Evolutionary conservation across 2,888 invertebrate genomes (phyloP), one percentile per base, ranked within the genome.

Genomic region (Listrodromus nycthemerus): DNA sequence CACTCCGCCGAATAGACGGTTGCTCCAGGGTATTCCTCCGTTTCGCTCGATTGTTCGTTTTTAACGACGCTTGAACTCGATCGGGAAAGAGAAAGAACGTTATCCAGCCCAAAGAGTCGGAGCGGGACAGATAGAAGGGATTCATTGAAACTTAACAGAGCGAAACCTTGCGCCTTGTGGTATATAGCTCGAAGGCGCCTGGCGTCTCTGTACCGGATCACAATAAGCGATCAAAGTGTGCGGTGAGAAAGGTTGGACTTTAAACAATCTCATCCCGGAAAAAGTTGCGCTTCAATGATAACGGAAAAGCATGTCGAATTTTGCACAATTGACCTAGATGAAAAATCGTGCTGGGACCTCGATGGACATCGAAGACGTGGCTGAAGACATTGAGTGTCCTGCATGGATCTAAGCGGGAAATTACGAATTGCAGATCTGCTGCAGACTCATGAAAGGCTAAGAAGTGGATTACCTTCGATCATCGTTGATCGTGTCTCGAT

Each of bases 1-100:
- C 55, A 7, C 37, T 58, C 30, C 41, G 30, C 41, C 66, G 61
- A 30, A 70, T 30, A 63, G 52, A 67, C 65, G 24, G 27, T 45
- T 67, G 66, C 71, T 76, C 67, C 52, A 21, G 76, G 78, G 74
- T 55, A 83, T 77, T 82, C 67, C 30, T 16, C 69, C 67, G 74
- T 65, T 77, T 73, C 63, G 73, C 78, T 80, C 63, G 78, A 84
- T 86, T 80, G 83, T 82, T 86, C 82, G 77, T 69, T 82, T 82
- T 85, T 78, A 82, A 86, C 76, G 84, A 71, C 84, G 74, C 81
- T 78, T 75, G 65, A 81, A 65, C 65, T 77, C 74, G 74, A 78
- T 78, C 76, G 63, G 37, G 65, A 41, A 48, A 65, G 69, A 58
- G 52, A 70, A 55, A 21, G 61, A 63, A 24, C 37, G 65, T 19